phyloP scores from a whole-genome alignment of 2,797 vertebrate genomes.

The Ispidina picta region DNA sequence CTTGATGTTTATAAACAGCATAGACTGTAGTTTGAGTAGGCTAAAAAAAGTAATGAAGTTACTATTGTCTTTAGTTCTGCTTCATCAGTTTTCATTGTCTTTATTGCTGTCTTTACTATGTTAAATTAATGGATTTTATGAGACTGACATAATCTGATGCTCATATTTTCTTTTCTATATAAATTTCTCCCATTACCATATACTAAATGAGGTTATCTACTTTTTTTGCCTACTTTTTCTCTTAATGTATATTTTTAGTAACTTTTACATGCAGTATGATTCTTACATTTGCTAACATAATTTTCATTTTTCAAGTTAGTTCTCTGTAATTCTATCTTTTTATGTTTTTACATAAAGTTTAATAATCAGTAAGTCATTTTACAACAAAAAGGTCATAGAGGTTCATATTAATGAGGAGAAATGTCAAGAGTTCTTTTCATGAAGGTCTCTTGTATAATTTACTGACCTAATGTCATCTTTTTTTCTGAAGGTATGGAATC shows the following conservation, averaged over 20 bases:
- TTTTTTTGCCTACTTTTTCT: neutral
- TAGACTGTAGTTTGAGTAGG: neutral
- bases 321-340: neutral
- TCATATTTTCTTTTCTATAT: neutral
- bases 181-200: neutral
- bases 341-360: neutral
- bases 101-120: neutral
- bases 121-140: neutral
- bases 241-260: neutral
- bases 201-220: neutral
- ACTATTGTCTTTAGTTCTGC: neutral
- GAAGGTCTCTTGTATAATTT: constrained; percentile 20
- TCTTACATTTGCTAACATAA: neutral
- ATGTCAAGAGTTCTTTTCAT: neutral
- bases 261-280: neutral
- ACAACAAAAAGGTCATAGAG: neutral
- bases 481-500: constrained; percentile 93
- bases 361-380: neutral
- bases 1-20: neutral
- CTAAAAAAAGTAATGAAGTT: neutral
- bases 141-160: neutral
- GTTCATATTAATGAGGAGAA: neutral
- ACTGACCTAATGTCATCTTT: neutral
- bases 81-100: neutral
- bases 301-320: neutral